A percentile compares a stretch with the other conserved stretches of the same genome.
Evolutionary conservation across 1,140 invertebrate genomes (phyloP).

Genomic region (Drosophila ogumai): DNA sequence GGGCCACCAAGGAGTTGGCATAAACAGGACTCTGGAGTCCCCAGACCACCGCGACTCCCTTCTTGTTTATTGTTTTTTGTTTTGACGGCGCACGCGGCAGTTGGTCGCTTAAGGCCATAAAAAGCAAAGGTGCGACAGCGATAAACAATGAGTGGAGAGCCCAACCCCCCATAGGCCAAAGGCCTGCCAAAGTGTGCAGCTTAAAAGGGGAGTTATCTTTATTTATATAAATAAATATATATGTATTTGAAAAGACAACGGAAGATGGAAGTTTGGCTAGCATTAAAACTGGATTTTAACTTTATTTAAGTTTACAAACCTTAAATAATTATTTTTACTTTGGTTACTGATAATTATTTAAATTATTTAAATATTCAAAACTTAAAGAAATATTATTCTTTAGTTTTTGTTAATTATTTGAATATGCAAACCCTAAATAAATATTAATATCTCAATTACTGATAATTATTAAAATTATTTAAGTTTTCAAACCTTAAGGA

Average conservation of each 20-base stretch:
- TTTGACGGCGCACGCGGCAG: slow-evolving; percentile 65
- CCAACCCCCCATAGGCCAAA: slow-evolving; percentile 26
- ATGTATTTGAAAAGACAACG: slow-evolving; percentile 25
- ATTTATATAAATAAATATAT: slow-evolving; percentile 47
- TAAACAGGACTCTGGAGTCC: background rate
- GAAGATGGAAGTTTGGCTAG: background rate
- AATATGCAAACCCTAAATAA: too few relatives aligned
- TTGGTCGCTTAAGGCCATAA: slow-evolving; percentile 74
- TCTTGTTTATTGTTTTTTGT: slow-evolving; percentile 70
- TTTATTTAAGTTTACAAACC: background rate
- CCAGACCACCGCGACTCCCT: slow-evolving; percentile 16
- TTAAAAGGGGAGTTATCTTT: slow-evolving; percentile 59
- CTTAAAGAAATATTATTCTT: too few relatives aligned
- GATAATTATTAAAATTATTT: too few relatives aligned
- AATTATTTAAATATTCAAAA: too few relatives aligned
- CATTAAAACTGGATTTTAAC: background rate
- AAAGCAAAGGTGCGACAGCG: slow-evolving; percentile 77
- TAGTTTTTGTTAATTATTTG: too few relatives aligned
- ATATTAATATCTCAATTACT: too few relatives aligned
- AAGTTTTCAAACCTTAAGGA: too few relatives aligned
- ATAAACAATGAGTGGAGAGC: slow-evolving; percentile 60
- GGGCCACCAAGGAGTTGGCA: slow-evolving; percentile 1
- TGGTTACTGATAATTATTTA: too few relatives aligned
- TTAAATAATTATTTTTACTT: too few relatives aligned
- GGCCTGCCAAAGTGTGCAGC: slow-evolving; percentile 46